Base-by-base conservation (phyloP, 2,113 vertebrate species). In the Spilogale gracilis region DNA sequence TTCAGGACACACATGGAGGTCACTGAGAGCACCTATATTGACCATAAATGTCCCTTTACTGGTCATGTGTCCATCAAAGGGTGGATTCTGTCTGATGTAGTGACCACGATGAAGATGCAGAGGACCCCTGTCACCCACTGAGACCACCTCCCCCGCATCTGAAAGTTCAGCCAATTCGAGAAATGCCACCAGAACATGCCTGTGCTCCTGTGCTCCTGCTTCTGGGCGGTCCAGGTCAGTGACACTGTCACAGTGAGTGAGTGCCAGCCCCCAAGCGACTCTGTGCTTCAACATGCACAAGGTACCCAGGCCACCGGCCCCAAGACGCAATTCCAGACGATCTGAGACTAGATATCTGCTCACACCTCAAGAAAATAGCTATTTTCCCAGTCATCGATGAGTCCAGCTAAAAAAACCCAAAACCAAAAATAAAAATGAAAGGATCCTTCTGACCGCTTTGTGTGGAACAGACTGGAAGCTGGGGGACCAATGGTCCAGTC, bases 401-500 rank as follows among this genome's bases (percentile, higher is more conserved):
- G 25, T 14, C 6, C 13, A 50, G 14, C 13, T 78, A 50, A 78
- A 67, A 65, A 13, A 30, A 63, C 27, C 3, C 21, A 45, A 25
- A 48, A 76, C 48, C 23, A 74, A 74, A 25, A 48, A 76, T 50
- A 30, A 27, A 27, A 76, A 27, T 78, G 13, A n/a, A 48, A 80
- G 73, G 20, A 21, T 52, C 69, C 80, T 79, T 58, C 14, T 18
- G 43, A 85, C 0, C 1, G 17, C 16, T 95, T 65, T 86, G 27
- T 10, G 81, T 61, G 45, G 74, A 73, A n/a, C 0, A 80, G n/a
- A 27, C 13, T 38, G 38, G 91, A 63, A 65, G 88, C 54, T 48
- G 13, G 52, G 80, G 32, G 67, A 45, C n/a, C 7, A 5, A 4
- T 0, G 8, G 32, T n/a, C 5, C 58, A 61, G 48, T 73, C 8